Evolutionary conservation across 2,113 vertebrate genomes (phyloP), one percentile per base, ranked within the genome.

Genomic region (Furnarius figulus): DNA sequence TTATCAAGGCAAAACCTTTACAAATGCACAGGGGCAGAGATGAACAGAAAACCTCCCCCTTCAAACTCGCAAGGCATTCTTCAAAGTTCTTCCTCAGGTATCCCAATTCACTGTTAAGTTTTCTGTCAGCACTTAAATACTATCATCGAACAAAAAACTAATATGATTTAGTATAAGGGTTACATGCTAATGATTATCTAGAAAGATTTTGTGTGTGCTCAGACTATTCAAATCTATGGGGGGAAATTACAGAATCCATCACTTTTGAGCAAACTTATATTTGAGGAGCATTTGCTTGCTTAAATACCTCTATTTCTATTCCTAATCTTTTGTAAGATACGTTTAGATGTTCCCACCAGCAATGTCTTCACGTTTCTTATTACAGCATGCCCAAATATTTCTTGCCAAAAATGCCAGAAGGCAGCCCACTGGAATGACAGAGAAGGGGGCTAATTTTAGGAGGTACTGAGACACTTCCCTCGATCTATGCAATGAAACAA

Each of bases 371-470:
- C 47, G 67, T 88, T 80, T 67, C 81, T 92, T 80, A 86, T 65
- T 81, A 74, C 68, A 88, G 80, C 70, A 87, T 37, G 68, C 49
- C 82, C 73, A 95, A 94, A 90, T 67, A 90, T 52, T 92, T 94
- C 95, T 88, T 91, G 93, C 82, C 82, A 96, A 93, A 90, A 92
- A 83, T 67, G 44, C 79, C 91, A 95, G 87, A 96, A 94, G 90
- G 90, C 84, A 94, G 31, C 91, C 81, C 88, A 86, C 65, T 81
- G 49, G 47, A 96, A 96, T 63, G 35, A 92, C 79, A 85, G 65
- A 71, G 37, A 86, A 94, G 31, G 3, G 40, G 55, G 16, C 27
- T 96, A 83, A 93, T 93, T 90, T 88, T 88, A 91, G 90, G 83
- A 94, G 12, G 27, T 28, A 85, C 6, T 81, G 28, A 94, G 56